These are phyloP conservation scores for Semnornis frantzii DNA, from an alignment of 2,113 vertebrate genomes.

Conservation along the genomic window DNA sequence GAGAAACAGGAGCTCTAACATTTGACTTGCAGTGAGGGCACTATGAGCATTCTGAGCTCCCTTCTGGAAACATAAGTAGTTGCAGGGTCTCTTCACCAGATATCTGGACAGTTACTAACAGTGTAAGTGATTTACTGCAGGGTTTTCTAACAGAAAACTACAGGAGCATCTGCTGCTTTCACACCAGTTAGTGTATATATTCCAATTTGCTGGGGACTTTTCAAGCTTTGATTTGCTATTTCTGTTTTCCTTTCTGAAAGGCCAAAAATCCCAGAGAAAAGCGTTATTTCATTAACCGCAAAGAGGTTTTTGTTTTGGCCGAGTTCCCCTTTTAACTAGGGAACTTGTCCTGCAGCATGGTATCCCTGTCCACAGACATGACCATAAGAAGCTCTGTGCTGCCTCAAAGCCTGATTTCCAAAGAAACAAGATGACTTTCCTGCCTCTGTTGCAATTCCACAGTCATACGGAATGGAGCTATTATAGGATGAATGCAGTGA, in stretches of 20 bases:
- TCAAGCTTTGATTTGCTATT: background rate
- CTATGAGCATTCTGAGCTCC: background rate
- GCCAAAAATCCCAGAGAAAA: background rate
- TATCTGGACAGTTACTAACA: background rate
- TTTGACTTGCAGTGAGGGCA: background rate
- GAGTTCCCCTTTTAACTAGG: background rate
- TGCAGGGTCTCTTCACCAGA: background rate
- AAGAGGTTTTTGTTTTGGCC: background rate
- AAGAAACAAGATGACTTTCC: background rate
- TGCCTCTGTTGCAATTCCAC: background rate
- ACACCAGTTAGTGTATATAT: rapidly evolving
- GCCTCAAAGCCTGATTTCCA: background rate
- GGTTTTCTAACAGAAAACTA: background rate
- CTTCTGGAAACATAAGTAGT: rapidly evolving
- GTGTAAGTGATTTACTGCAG: background rate
- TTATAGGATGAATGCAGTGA: background rate
- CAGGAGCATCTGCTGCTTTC: background rate
- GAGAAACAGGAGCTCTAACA: background rate
- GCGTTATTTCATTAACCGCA: rapidly evolving
- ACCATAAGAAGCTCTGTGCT: rapidly evolving
- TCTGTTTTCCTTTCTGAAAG: background rate
- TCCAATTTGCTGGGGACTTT: background rate
- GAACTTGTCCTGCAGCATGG: background rate
- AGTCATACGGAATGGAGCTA: background rate
- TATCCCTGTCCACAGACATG: rapidly evolving